A percentile compares a stretch with the other conserved stretches of the same genome.
Evolutionary conservation across 2,888 invertebrate genomes (phyloP).

Genomic region (Anagyrus pseudococci): DNA sequence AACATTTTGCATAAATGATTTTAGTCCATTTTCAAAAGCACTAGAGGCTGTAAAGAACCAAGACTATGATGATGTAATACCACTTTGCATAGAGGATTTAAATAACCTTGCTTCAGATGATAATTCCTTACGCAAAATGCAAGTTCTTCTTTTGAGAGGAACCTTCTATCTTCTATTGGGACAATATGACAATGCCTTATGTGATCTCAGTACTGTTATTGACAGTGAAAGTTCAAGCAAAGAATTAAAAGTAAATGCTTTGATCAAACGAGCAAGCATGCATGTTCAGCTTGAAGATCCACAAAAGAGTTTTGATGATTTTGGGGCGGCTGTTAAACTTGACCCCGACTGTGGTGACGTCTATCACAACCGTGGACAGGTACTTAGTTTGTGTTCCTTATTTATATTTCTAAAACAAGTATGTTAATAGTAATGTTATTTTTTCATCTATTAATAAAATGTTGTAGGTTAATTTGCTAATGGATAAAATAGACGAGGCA

Average conservation of each 20-base stretch:
- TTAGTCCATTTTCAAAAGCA: slow-evolving; percentile 69
- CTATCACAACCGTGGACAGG: slow-evolving; percentile 88
- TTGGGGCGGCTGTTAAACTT: slow-evolving; percentile 76
- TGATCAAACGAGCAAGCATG: slow-evolving; percentile 87
- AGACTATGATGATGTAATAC: slow-evolving; percentile 79
- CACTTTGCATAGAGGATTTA: slow-evolving; percentile 82
- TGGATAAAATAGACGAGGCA: slow-evolving; percentile 84
- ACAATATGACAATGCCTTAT: slow-evolving; percentile 74
- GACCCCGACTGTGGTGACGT: slow-evolving; percentile 86
- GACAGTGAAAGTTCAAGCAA: slow-evolving; percentile 68
- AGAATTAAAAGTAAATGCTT: slow-evolving; percentile 79
- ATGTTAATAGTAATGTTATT: not conserved
- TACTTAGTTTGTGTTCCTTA: slow-evolving; percentile 43
- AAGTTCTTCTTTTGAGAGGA: slow-evolving; percentile 81
- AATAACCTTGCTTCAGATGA: slow-evolving; percentile 64
- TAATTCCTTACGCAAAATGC: slow-evolving; percentile 58
- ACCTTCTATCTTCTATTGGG: slow-evolving; percentile 84
- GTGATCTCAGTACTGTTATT: slow-evolving; percentile 76
- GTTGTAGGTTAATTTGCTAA: slow-evolving; percentile 76
- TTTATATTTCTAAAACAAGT: slow-evolving; percentile 1
- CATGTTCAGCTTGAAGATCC: slow-evolving; percentile 80
- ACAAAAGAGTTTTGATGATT: slow-evolving; percentile 79
- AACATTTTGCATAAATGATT: too few species aligned
- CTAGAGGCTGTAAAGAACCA: slow-evolving; percentile 73
- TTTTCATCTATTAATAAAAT: not conserved